phyloP scores from a whole-genome alignment of 2,888 invertebrate species.

The Drymonia ruficornis region DNA sequence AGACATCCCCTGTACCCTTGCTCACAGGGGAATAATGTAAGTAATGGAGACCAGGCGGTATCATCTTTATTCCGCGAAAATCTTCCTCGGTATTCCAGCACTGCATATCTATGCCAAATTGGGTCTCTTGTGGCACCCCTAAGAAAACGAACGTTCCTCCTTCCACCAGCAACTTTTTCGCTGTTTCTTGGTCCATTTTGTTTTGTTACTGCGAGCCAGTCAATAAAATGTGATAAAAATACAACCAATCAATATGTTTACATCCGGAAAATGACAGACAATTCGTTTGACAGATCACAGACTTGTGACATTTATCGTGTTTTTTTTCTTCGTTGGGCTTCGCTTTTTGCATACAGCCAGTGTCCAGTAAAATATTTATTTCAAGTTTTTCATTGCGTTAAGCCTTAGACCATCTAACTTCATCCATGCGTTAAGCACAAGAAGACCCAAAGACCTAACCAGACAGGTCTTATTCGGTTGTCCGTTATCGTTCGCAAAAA shows the following conservation, averaged over 20 bases:
- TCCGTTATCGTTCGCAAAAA: too few relatives aligned
- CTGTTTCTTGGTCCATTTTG: slow-evolving; percentile 90
- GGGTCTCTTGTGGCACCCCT: slow-evolving; percentile 94
- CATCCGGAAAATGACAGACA: slow-evolving; percentile 46
- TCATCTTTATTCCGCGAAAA: slow-evolving; percentile 99
- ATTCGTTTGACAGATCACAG: neutral
- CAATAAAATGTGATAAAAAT: slow-evolving; percentile 53
- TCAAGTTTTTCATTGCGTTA: too few relatives aligned
- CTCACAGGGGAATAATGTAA: slow-evolving; percentile 93
- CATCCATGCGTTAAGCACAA: too few relatives aligned
- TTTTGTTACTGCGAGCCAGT: slow-evolving; percentile 29
- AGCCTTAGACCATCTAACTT: too few relatives aligned
- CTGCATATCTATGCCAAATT: slow-evolving; percentile 96
- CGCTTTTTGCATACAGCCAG: too few relatives aligned
- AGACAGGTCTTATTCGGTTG: too few relatives aligned
- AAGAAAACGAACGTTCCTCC: slow-evolving; percentile 94
- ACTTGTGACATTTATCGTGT: too few relatives aligned
- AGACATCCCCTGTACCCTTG: slow-evolving; percentile 85
- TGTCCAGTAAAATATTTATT: too few relatives aligned
- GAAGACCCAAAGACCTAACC: too few relatives aligned
- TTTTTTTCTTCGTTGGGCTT: too few relatives aligned
- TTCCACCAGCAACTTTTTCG: slow-evolving; percentile 89
- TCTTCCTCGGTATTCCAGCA: slow-evolving; percentile 95
- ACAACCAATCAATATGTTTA: slow-evolving; percentile 61
- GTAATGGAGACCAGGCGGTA: slow-evolving; percentile 98